Conservation (phyloP, 2,888 invertebrate genomes). For the Cacoxenus indagator region DNA sequence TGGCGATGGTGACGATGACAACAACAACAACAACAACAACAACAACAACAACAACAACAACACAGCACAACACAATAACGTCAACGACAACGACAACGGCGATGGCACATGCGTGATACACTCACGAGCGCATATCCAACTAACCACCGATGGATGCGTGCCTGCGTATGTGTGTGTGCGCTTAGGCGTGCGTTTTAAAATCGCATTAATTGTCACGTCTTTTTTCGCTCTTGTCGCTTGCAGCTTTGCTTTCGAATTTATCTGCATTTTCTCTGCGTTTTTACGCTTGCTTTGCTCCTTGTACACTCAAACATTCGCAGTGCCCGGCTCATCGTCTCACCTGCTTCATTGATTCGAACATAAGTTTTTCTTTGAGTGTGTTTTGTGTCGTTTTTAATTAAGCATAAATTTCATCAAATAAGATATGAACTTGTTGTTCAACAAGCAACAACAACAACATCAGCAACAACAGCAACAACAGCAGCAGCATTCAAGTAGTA, state of each 20-base stretch:
- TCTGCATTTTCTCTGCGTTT: slow-evolving; percentile 16
- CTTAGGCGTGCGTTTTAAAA: slow-evolving; percentile 52
- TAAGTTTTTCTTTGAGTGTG: slow-evolving; percentile 28
- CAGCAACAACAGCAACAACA: neutral
- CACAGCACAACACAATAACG: neutral
- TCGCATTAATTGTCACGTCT: slow-evolving; percentile 61
- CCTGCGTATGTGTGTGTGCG: neutral
- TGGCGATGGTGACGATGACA: neutral
- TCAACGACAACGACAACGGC: neutral
- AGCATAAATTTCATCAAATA: slow-evolving; percentile 68
- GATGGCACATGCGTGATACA: slow-evolving; percentile 10
- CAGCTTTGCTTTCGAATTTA: neutral
- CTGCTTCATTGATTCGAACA: slow-evolving; percentile 38
- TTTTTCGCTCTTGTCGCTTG: neutral
- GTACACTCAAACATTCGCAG: neutral
- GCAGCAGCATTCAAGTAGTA: too few relatives aligned
- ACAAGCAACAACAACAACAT: neutral
- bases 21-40: neutral
- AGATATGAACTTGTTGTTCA: slow-evolving; percentile 53
- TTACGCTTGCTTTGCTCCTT: neutral
- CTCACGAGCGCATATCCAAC: neutral
- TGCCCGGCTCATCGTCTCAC: slow-evolving; percentile 11
- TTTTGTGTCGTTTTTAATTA: slow-evolving; percentile 67
- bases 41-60: neutral
- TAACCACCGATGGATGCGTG: neutral